phyloP scores from a whole-genome alignment of 2,797 vertebrate genomes.

The Spea hammondii region DNA sequence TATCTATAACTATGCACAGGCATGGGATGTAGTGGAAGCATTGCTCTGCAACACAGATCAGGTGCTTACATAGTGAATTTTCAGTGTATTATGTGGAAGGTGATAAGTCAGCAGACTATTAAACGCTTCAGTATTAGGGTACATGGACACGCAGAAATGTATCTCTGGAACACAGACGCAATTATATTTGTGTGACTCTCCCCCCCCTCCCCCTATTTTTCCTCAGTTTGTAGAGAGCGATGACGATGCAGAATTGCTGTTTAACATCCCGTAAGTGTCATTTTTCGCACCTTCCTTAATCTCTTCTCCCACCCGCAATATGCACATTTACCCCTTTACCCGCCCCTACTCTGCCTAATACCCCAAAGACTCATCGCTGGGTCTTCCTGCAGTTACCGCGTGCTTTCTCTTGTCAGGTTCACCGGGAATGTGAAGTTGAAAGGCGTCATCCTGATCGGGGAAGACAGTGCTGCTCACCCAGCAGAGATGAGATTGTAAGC shows the following conservation, averaged over 20 bases:
- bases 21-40: too few species aligned
- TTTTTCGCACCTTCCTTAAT: background rate
- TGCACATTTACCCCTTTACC: too few species aligned
- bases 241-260: constrained; percentile 91
- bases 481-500: constrained; percentile 92
- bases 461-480: constrained; percentile 84
- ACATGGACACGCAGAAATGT: too few species aligned
- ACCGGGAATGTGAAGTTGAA: constrained; percentile 94
- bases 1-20: too few species aligned
- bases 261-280: constrained; percentile 92
- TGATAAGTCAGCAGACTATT: too few species aligned
- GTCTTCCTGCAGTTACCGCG: background rate
- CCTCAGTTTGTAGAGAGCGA: constrained; percentile 93
- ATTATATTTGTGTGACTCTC: background rate
- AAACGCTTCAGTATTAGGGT: too few species aligned
- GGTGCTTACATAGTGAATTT: too few species aligned
- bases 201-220: constrained; percentile 20
- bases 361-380: too few species aligned
- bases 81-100: too few species aligned
- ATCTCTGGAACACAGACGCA: too few species aligned
- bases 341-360: too few species aligned
- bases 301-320: background rate
- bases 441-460: constrained; percentile 88
- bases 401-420: constrained; percentile 73
- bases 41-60: too few species aligned